phyloP scores from a whole-genome alignment of 2,113 vertebrate species.

The Xenotilapia longispinis region DNA sequence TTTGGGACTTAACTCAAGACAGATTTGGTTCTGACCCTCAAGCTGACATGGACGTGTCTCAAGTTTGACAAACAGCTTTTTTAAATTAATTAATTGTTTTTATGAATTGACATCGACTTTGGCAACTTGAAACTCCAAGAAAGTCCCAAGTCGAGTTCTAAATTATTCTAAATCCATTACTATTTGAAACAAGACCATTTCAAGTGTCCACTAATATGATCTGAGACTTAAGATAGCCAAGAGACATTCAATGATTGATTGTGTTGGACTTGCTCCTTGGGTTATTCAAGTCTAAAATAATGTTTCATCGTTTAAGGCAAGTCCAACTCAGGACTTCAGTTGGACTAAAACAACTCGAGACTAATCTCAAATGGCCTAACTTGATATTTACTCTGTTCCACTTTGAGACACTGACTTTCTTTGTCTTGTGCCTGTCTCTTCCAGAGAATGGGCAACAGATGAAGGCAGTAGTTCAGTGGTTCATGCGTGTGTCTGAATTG shows the following conservation, averaged over 20 bases:
- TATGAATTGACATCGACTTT: not conserved
- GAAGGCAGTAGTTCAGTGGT: slow-evolving; percentile 86
- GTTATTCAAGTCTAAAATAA: not conserved
- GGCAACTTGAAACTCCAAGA: not conserved
- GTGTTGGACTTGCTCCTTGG: not conserved
- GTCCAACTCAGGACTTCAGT: not conserved
- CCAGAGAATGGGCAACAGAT: slow-evolving; percentile 70
- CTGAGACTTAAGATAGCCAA: not conserved
- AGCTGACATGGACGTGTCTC: not conserved
- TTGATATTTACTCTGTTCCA: not conserved
- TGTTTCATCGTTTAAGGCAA: not conserved
- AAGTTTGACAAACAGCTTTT: not conserved
- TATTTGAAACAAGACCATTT: not conserved
- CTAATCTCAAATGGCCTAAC: not conserved
- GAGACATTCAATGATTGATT: not conserved
- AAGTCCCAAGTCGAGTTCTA: not conserved
- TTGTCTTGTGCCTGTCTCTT: not conserved
- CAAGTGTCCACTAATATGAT: not conserved
- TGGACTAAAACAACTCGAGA: not conserved
- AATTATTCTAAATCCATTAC: not conserved
- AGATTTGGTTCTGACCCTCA: not conserved
- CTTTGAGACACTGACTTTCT: not conserved
- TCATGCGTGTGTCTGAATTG: slow-evolving; percentile 76
- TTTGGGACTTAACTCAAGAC: not conserved
- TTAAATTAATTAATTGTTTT: not conserved